Evolutionary conservation across 2,888 invertebrate species (phyloP), one percentile per base, ranked within the genome.

Genomic region (Cremastinae sp.): DNA sequence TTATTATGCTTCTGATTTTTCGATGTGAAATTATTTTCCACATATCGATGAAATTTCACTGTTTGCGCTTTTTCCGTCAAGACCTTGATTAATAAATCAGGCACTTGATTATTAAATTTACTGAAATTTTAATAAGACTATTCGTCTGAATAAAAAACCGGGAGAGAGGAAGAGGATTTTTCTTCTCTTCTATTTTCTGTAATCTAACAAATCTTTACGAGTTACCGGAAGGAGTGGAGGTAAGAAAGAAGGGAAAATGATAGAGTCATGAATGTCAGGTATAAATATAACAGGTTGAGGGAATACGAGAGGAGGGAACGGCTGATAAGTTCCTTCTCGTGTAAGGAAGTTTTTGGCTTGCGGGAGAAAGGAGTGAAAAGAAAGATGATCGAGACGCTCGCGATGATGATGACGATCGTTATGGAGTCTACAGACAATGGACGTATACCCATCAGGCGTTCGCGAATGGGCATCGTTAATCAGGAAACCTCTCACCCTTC

Each of bases 381-480:
- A 62, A 61, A 70, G 75, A 80, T 81, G 80, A 81, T 81, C 71
- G 78, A 81, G 79, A 80, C 78, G 76, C 37, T 62, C 75, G 73
- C 74, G 75, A 78, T 81, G 61, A 68, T 70, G 64, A 55, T 66
- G 41, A 41, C 41, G 61, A 62, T 61, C 58, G 73, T 53, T 28
- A 28, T 73, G 78, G 64, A 75, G 71, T 47, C 49, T 43, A 28
- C 74, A 72, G 69, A 78, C 78, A 80, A 81, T 79, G 79, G 79
- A 64, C 68, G 66, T 71, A 56, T 61, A 78, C 78, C 58, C 47
- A 78, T 79, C 79, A 79, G 78, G 80, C 83, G 78, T 73, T 58
- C 74, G 71, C 74, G 76, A 79, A 83, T 75, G 81, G 80, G 77
- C 78, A 76, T 82, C 83, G 85, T 85, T 85, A 82, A 85, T 85